Evolutionary conservation across 2,113 vertebrate species (phyloP).

Genomic region (Vulpes ferrilata): DNA sequence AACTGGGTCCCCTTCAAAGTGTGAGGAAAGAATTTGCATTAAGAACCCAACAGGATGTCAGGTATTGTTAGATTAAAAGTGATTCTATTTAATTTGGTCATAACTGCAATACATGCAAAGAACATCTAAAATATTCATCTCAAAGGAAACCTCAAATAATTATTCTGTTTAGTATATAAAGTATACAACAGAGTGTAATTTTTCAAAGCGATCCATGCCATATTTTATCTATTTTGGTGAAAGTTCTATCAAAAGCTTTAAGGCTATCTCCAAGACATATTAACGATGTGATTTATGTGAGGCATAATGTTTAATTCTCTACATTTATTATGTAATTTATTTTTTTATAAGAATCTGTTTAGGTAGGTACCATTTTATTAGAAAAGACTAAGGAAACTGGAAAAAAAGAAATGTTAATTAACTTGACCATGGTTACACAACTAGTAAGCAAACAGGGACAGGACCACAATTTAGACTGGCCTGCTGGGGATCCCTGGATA

Average conservation of each 20-base stretch:
- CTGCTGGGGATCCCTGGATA: background rate
- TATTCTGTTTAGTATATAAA: background rate
- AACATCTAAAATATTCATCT: conserved; percentile 7
- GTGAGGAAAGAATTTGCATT: background rate
- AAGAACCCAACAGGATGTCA: background rate
- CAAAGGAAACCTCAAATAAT: background rate
- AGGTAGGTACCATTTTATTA: background rate
- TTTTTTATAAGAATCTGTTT: background rate
- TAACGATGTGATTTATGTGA: background rate
- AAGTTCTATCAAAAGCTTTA: background rate
- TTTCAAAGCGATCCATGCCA: background rate
- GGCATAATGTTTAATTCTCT: background rate
- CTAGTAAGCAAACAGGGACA: background rate
- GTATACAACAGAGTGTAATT: background rate
- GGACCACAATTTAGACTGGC: background rate
- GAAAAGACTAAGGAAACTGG: background rate
- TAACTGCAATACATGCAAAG: background rate
- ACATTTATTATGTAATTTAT: background rate
- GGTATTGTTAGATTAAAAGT: background rate
- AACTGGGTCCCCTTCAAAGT: background rate
- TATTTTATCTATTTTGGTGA: background rate
- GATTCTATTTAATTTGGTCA: background rate
- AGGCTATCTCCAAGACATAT: background rate
- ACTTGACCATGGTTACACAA: background rate
- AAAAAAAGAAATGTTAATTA: background rate